Conservation (phyloP, 1,140 invertebrate species). For the Drosophila neocordata region DNA sequence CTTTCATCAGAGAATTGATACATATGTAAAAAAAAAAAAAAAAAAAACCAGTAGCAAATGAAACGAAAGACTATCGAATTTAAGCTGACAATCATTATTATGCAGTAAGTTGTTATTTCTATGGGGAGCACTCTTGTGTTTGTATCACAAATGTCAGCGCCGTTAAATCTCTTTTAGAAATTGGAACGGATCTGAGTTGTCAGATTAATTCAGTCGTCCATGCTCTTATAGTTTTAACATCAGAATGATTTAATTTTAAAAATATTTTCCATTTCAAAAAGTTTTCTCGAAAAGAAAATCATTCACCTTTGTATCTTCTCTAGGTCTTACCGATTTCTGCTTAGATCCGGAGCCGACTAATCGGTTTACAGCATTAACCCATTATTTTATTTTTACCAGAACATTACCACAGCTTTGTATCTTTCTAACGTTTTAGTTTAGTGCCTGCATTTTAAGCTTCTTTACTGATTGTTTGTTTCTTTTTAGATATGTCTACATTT, state of each 20-base stretch:
- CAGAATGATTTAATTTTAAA: slow-evolving; percentile 74
- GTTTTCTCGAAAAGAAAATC: slow-evolving; percentile 69
- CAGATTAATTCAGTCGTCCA: slow-evolving; percentile 63
- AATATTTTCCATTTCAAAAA: slow-evolving; percentile 49
- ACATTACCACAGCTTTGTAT: slow-evolving; percentile 28
- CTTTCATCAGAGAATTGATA: slow-evolving; percentile 7
- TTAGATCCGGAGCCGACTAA: slow-evolving; percentile 22
- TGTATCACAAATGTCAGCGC: slow-evolving; percentile 67
- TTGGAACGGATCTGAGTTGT: slow-evolving; percentile 78
- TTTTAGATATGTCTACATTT: slow-evolving; percentile 26
- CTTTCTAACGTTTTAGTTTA: slow-evolving; percentile 35
- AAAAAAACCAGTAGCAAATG: slow-evolving; percentile 61
- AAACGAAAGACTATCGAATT: slow-evolving; percentile 45
- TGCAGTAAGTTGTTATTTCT: slow-evolving; percentile 76
- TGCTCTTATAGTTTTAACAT: slow-evolving; percentile 65
- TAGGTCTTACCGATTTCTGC: slow-evolving; percentile 37
- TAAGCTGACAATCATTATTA: slow-evolving; percentile 75
- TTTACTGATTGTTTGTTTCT: slow-evolving; percentile 34
- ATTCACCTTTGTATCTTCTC: slow-evolving; percentile 44
- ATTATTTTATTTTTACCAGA: slow-evolving; percentile 9
- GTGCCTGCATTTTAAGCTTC: slow-evolving; percentile 35
- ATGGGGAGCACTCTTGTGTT: slow-evolving; percentile 52
- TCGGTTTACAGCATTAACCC: slow-evolving; percentile 51
- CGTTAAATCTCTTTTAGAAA: slow-evolving; percentile 77
- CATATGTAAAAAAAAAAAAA: slow-evolving; percentile 38